Percentiles rank a stretch among this genome's conserved stretches.
These are phyloP conservation scores for Hippopotamyrus pictus DNA, from an alignment of 2,797 vertebrate genomes.

Conservation along the genomic window DNA sequence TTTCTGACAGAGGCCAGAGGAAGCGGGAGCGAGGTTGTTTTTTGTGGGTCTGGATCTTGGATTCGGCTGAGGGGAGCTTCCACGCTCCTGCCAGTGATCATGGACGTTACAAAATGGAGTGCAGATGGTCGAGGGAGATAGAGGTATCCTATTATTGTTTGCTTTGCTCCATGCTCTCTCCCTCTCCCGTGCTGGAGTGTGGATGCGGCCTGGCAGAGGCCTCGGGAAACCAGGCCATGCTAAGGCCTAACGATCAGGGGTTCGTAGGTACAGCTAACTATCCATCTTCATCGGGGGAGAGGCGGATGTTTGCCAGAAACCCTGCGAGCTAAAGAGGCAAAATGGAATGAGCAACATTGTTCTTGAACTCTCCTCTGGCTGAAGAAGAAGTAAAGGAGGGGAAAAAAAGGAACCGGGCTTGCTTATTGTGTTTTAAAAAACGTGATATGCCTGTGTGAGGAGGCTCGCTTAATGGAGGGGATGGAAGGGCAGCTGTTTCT, in stretches of 20 bases:
- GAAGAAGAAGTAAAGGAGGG: neutral
- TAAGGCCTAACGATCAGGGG: neutral
- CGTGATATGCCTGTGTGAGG: slow-evolving; percentile 12
- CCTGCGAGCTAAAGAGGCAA: neutral
- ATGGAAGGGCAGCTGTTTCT: slow-evolving; percentile 10
- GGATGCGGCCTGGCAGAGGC: neutral
- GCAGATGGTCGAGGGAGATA: slow-evolving; percentile 59
- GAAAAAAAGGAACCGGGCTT: neutral
- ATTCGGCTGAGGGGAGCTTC: slow-evolving; percentile 34
- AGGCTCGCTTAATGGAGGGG: neutral
- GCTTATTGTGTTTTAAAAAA: slow-evolving; percentile 12
- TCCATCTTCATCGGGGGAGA: neutral
- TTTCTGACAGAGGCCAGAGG: slow-evolving; percentile 33
- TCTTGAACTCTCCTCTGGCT: neutral
- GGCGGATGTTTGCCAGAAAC: neutral
- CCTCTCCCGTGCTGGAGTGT: neutral
- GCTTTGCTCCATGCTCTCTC: neutral
- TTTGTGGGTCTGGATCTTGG: slow-evolving; percentile 39
- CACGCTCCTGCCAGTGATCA: slow-evolving; percentile 44
- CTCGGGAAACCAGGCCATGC: neutral
- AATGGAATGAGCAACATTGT: slow-evolving; percentile 3
- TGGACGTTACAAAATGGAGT: slow-evolving; percentile 48
- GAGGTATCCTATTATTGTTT: slow-evolving; percentile 51
- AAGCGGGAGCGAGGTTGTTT: slow-evolving; percentile 44
- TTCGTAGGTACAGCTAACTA: neutral